Conservation (phyloP, 2,797 vertebrate species). For the Monodelphis domestica region DNA sequence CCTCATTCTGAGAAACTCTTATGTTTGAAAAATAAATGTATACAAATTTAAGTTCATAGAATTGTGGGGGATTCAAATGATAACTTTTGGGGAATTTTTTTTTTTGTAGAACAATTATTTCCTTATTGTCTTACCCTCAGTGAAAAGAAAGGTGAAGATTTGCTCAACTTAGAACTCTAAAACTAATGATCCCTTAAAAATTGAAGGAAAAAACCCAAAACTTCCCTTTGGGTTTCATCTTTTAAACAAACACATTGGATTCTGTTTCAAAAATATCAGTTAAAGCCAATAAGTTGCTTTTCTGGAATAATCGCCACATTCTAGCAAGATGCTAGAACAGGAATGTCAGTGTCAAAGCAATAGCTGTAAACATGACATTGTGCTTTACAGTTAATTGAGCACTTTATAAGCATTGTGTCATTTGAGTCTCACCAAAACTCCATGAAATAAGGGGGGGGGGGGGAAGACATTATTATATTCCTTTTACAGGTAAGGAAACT, state of each 20-base stretch:
- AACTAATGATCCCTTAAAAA: background rate
- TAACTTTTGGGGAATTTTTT: constrained; percentile 8
- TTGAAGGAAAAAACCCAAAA: background rate
- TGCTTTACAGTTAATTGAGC: background rate
- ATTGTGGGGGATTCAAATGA: constrained; percentile 26
- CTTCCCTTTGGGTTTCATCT: constrained; percentile 14
- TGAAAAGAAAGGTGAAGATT: constrained; percentile 4
- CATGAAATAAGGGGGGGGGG: no score
- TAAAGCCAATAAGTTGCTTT: constrained; percentile 20
- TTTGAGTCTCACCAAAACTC: background rate
- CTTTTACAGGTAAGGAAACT: background rate
- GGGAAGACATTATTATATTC: no score
- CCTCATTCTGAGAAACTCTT: background rate
- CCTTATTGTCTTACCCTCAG: background rate
- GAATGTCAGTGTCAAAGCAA: background rate
- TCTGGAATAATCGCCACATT: constrained; percentile 51
- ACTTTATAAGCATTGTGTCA: background rate
- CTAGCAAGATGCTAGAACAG: constrained; percentile 4
- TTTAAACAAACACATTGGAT: constrained; percentile 29
- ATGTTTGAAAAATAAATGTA: constrained; percentile 15
- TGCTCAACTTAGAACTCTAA: constrained; percentile 42
- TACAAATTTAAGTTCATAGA: constrained; percentile 12
- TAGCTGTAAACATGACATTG: background rate
- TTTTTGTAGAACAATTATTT: background rate
- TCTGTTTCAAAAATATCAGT: constrained; percentile 25